Base-by-base conservation (phyloP, 1,140 invertebrate species). In the Trialeurodes vaporariorum region DNA sequence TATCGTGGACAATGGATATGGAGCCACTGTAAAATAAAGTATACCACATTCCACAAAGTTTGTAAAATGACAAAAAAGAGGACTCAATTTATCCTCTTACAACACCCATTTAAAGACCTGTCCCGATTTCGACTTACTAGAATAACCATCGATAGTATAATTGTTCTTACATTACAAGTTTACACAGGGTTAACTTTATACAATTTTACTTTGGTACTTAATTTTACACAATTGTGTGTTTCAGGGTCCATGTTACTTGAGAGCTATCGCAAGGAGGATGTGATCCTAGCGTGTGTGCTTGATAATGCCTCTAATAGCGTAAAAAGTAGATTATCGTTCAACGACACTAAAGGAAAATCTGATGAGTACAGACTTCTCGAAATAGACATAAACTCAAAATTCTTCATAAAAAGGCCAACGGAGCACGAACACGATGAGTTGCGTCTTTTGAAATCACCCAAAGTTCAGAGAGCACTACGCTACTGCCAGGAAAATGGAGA, bases 161-260 rank as follows among this genome's bases (percentile, higher is more conserved):
- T 17, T 25, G 58, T 63, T 63, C 49, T n/a, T n/a, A n/a, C n/a
- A n/a, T n/a, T n/a, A n/a, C n/a, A n/a, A n/a, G n/a, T n/a, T n/a
- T n/a, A n/a, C n/a, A n/a, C n/a, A n/a, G n/a, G n/a, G n/a, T n/a
- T n/a, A n/a, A n/a, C n/a, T n/a, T n/a, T n/a, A n/a, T n/a, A n/a
- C n/a, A n/a, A n/a, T n/a, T n/a, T n/a, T n/a, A n/a, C n/a, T n/a
- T n/a, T n/a, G n/a, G n/a, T n/a, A n/a, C n/a, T n/a, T n/a, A n/a
- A n/a, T n/a, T n/a, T n/a, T n/a, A n/a, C n/a, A n/a, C n/a, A n/a
- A n/a, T n/a, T n/a, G n/a, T n/a, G n/a, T n/a, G n/a, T n/a, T n/a
- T n/a, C 66, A 73, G 72, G 72, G 63, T 73, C 72, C 22, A 72
- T 73, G 67, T 60, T 73, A 11, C 67, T 73, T 9, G 72, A 73